Evolutionary conservation across 64 coral and sea anemone genomes (phyloP), one percentile per base, ranked within the genome.

Genomic region (Pocillopora verrucosa): DNA sequence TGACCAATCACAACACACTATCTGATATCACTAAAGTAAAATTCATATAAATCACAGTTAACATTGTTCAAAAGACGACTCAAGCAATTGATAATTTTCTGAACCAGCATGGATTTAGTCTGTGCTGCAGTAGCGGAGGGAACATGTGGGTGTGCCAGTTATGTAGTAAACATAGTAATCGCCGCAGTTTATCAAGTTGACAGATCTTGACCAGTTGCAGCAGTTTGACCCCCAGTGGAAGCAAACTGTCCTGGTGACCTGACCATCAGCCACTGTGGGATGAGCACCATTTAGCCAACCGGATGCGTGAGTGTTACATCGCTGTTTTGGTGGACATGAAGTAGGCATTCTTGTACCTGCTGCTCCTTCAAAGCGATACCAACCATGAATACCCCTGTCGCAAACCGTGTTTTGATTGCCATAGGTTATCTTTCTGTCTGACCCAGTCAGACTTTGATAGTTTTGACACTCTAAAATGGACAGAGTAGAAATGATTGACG

Each of bases 241-340:
- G 78, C 78, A 80, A 17, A 20, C 78, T 41, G 51, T 3, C 16
- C 78, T 80, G 51, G 78, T 80, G 12, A 80, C 78, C 58, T 80
- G 16, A 20, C 78, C 78, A 30, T 80, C 78, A 22, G 78, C 20
- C 20, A 58, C 56, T 80, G 78, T 22, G 12, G 78, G 78, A 60
- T 80, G 78, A 3, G 19, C 45, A 60, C 78, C 45, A 58, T 36
- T 80, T 15, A 58, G 15, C 51, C 30, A 80, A 17, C 16, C 78
- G 56, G 56, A 10, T 5, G 20, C 51, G 16, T 9, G 0, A 10
- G 38, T 0, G 20, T 60, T 10, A 60, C 78, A 80, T 13, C 19
- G 24, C 5, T 24, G 1, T 36, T 2, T 20, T 1, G 51, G 4
- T 19, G 59, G 51, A 60, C 78, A 80, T n/a, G 37, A 59, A 9